These are phyloP conservation scores for Micronycteris hirsuta DNA, from an alignment of 2,113 vertebrate species.

Conservation along the genomic window DNA sequence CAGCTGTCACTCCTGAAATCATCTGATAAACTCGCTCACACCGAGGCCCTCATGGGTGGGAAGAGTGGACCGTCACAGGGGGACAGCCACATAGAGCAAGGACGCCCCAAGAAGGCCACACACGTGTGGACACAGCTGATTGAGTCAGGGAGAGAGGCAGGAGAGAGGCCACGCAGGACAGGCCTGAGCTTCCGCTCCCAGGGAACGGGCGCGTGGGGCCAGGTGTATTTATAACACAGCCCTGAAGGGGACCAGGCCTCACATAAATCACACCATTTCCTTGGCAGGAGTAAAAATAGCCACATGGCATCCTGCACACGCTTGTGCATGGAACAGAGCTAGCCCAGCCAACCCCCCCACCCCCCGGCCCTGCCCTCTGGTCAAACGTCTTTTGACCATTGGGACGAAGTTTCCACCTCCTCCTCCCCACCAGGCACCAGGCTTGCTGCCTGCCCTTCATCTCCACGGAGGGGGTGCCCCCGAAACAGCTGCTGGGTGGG, in stretches of 20 bases:
- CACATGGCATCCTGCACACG: constrained; percentile 32
- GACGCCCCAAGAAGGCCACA: not conserved
- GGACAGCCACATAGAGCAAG: not conserved
- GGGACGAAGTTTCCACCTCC: not conserved
- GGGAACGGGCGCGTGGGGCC: not conserved
- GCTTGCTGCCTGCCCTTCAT: not conserved
- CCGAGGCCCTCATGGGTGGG: not conserved
- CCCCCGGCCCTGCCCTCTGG: not conserved
- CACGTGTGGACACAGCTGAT: not conserved
- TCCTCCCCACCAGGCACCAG: not conserved
- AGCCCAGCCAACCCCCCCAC: not conserved
- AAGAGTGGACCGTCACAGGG: not conserved
- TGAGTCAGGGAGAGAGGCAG: not conserved
- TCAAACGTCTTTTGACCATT: not conserved
- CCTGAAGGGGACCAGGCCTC: constrained; percentile 51
- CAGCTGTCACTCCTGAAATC: not conserved
- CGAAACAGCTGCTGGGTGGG: not conserved
- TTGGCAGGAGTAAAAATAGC: constrained; percentile 70
- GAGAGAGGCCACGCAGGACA: not conserved
- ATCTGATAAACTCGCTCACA: not conserved
- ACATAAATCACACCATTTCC: constrained; percentile 68
- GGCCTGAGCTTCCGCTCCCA: not conserved
- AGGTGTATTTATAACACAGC: constrained; percentile 71
- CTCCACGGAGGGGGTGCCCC: not conserved
- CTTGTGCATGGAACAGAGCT: not conserved